Evolutionary conservation across 2,797 vertebrate genomes (phyloP), one percentile per base, ranked within the genome.

Genomic region (Phaenicophaeus curvirostris): DNA sequence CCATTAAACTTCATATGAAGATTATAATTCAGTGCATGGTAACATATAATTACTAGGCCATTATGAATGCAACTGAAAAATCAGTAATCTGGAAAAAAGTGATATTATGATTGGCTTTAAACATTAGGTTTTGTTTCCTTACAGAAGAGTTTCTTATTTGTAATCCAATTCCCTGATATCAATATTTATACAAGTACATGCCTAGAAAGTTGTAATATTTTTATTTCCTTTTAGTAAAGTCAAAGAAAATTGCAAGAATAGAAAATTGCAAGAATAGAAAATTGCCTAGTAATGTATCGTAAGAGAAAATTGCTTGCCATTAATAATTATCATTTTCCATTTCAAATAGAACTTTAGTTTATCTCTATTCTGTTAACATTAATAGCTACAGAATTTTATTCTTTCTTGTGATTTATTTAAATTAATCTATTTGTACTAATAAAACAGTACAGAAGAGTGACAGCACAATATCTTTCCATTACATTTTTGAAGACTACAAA

Each of bases 1-100:
- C 81, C 35, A 67, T 82, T 73, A 93, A 88, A 67, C 16, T 55
- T 68, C 71, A 63, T 24, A 4, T 72, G 33, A 93, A 73, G 14
- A 68, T 15, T 62, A 9, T 68, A 53, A 94, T 48, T 89, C 31
- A 75, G 2, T 86, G 28, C 61, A 67, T 76, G 21, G n/a, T 78
- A 85, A 62, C 23, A 75, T 31, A 54, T 73, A 91, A 83, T 73
- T 95, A 80, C 27, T 21, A 44, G 23, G 27, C 13, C 67, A 65
- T 65, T 92, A 87, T 54, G 13, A 87, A 83, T 30, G 7, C 35
- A 76, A 88, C 61, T 78, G 59, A 67, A 95, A 95, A 92, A 82
- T 28, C 51, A 84, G 14, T 69, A 84, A 21, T 62, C 35, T 93
- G 61, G 31, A 69, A 95, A 93, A 39, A 89, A 86, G 25, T 76